Evolutionary conservation across 1,140 invertebrate genomes (phyloP).

Genomic region (Hypothenemus hampei): DNA sequence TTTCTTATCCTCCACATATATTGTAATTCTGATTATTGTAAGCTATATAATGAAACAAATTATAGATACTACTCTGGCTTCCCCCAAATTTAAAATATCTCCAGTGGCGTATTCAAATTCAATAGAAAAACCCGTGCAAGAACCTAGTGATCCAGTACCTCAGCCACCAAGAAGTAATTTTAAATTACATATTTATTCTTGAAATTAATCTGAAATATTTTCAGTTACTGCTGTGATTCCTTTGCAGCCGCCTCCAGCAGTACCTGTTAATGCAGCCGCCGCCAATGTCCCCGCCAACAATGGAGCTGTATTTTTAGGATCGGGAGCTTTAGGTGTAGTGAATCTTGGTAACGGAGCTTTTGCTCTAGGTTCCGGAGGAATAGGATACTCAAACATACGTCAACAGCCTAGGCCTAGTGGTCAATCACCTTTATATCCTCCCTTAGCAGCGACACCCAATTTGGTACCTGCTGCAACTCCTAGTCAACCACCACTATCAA

Average conservation of each 20-base stretch:
- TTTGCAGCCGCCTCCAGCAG: constrained; percentile 32
- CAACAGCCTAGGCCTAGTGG: constrained; percentile 28
- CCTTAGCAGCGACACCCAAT: constrained; percentile 30
- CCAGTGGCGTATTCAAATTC: constrained; percentile 28
- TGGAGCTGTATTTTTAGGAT: constrained; percentile 37
- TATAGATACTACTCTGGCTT: neutral
- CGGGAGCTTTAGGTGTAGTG: constrained; percentile 36
- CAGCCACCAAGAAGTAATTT: constrained; percentile 6
- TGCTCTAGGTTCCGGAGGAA: constrained; percentile 34
- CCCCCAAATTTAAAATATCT: constrained; percentile 2
- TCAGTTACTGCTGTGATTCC: constrained; percentile 35
- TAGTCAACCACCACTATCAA: constrained; percentile 18
- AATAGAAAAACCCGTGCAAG: constrained; percentile 36
- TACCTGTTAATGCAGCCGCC: constrained; percentile 36
- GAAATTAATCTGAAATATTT: too few relatives aligned
- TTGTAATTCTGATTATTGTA: too few relatives aligned
- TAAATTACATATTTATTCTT: too few relatives aligned
- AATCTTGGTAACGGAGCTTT: constrained; percentile 35
- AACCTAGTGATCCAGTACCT: constrained; percentile 27
- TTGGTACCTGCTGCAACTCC: constrained; percentile 35
- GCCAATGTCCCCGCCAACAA: constrained; percentile 31
- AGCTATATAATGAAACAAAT: too few relatives aligned
- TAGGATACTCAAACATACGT: constrained; percentile 34
- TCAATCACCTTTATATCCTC: constrained; percentile 29
- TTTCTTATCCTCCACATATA: too few relatives aligned